phyloP scores from a whole-genome alignment of 2,888 invertebrate genomes.

The Ditylenchus weischeri region DNA sequence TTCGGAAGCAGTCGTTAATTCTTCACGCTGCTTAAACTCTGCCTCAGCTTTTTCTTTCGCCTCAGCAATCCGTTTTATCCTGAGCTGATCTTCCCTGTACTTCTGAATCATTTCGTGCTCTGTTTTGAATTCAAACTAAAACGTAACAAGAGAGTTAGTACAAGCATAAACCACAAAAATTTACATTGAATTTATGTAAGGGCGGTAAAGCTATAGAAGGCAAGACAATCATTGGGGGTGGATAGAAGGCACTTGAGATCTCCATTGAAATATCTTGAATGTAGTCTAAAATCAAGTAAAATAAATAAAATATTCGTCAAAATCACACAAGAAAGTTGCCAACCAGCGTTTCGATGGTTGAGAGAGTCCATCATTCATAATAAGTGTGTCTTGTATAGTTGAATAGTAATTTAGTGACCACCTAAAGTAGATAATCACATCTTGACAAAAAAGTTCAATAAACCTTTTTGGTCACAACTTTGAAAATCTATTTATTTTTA shows the following conservation, averaged over 20 bases:
- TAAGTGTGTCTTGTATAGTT: too few relatives aligned
- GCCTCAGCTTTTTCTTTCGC: slow-evolving; percentile 1
- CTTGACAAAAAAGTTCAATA: too few relatives aligned
- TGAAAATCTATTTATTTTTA: too few relatives aligned
- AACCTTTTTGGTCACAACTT: too few relatives aligned
- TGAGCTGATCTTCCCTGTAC: slow-evolving; percentile 19
- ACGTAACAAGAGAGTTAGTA: background rate
- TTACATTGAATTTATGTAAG: slow-evolving; percentile 15
- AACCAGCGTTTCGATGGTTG: background rate
- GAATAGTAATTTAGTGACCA: too few relatives aligned
- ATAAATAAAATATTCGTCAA: too few relatives aligned
- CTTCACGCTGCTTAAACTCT: background rate
- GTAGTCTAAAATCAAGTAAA: slow-evolving; percentile 29
- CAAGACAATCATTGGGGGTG: slow-evolving; percentile 30
- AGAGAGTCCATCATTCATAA: background rate
- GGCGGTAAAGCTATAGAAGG: slow-evolving; percentile 27
- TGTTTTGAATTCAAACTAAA: slow-evolving; percentile 29
- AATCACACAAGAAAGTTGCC: too few relatives aligned
- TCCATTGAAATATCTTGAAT: slow-evolving; percentile 37
- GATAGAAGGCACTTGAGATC: slow-evolving; percentile 31
- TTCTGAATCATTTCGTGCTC: slow-evolving; percentile 21
- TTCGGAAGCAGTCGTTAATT: slow-evolving; percentile 1
- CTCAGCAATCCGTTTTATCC: background rate
- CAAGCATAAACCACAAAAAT: background rate
- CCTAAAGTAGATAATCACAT: too few relatives aligned